phyloP scores from a whole-genome alignment of 1,140 invertebrate genomes.

The Monomorium pharaonis region DNA sequence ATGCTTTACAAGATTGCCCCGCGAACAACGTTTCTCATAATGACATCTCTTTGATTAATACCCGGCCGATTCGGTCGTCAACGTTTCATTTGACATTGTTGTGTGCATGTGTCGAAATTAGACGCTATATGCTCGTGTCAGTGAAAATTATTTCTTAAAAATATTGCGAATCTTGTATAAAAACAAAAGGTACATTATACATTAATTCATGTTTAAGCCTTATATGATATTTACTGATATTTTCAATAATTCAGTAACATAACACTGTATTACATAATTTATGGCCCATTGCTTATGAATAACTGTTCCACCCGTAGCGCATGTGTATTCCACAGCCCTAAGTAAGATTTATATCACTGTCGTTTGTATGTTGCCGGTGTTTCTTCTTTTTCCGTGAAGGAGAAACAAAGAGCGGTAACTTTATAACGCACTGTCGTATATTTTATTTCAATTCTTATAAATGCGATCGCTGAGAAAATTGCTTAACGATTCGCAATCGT shows the following conservation, averaged over 20 bases:
- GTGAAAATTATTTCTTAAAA: background rate
- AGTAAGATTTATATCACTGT: slow-evolving; percentile 76
- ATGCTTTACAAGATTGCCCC: slow-evolving; percentile 84
- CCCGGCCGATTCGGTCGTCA: slow-evolving; percentile 69
- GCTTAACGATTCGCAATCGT: background rate
- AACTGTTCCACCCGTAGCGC: slow-evolving; percentile 73
- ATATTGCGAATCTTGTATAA: background rate
- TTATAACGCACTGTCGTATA: background rate
- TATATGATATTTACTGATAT: slow-evolving; percentile 76
- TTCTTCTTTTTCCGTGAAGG: background rate
- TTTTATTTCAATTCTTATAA: slow-evolving; percentile 1
- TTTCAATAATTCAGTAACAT: slow-evolving; percentile 76
- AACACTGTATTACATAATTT: slow-evolving; percentile 75
- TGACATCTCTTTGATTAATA: slow-evolving; percentile 83
- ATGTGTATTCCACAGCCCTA: slow-evolving; percentile 65
- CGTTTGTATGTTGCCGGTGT: slow-evolving; percentile 17
- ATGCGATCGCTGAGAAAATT: background rate
- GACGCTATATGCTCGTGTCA: background rate
- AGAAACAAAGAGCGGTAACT: background rate
- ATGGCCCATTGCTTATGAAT: slow-evolving; percentile 80
- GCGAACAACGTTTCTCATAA: slow-evolving; percentile 78
- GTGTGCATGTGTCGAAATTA: background rate
- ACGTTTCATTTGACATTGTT: background rate
- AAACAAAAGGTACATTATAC: background rate
- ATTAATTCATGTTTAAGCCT: slow-evolving; percentile 18